A percentile compares a stretch with the other conserved stretches of the same genome.
These are phyloP conservation scores for Microcebus ravelobensis DNA, from an alignment of 2,113 vertebrate genomes.

Conservation along the genomic window DNA sequence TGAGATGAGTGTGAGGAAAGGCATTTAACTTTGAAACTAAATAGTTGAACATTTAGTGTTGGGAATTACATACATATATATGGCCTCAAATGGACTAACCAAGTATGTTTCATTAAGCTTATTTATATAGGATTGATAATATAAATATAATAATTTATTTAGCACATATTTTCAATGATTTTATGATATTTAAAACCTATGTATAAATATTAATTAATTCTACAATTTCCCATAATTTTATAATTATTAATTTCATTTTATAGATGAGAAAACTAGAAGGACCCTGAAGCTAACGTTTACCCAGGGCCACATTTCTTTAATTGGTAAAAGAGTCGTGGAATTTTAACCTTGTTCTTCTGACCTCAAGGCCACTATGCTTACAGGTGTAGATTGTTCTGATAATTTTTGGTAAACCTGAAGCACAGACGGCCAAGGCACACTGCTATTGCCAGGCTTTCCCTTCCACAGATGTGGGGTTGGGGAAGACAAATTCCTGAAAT, in stretches of 20 bases:
- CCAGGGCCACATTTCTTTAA: not conserved
- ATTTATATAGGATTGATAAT: not conserved
- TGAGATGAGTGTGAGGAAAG: not conserved
- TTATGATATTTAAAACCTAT: not conserved
- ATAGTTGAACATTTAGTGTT: not conserved
- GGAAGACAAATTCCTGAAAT: not conserved
- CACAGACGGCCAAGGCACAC: fast-evolving
- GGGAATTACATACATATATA: not conserved
- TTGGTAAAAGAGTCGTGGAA: not conserved
- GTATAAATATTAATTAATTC: not conserved
- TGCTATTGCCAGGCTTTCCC: not conserved
- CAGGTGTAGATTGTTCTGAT: not conserved
- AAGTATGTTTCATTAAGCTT: not conserved
- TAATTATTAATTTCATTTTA: not conserved
- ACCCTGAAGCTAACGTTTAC: not conserved
- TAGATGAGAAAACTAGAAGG: not conserved
- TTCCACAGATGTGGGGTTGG: not conserved
- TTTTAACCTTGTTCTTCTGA: not conserved
- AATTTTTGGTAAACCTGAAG: not conserved
- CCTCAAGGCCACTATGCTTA: not conserved
- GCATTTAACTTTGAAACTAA: not conserved
- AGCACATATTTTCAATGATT: not conserved
- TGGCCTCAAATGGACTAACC: not conserved
- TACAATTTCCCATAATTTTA: not conserved
- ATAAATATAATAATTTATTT: not conserved